Evolutionary conservation across 1,140 invertebrate species (phyloP).

Genomic region (Sitobion miscanthi): DNA sequence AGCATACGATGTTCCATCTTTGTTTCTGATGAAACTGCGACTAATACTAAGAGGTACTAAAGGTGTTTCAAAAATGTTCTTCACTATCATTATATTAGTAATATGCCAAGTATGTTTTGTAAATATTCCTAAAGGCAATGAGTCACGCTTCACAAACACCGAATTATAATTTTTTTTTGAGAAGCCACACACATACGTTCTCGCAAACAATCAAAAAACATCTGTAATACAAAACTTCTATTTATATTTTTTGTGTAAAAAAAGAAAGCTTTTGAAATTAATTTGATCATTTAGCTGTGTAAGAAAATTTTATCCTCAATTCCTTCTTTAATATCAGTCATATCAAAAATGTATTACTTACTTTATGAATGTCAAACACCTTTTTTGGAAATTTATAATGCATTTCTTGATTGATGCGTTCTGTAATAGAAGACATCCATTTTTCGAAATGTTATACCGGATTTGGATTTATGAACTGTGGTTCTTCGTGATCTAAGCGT

Average conservation of each 20-base stretch:
- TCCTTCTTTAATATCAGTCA: slow-evolving; percentile 34
- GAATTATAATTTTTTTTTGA: slow-evolving; percentile 65
- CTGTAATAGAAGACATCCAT: slow-evolving; percentile 78
- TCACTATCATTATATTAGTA: slow-evolving; percentile 75
- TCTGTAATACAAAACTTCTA: slow-evolving; percentile 62
- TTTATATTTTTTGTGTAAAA: background rate
- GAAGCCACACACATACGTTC: slow-evolving; percentile 72
- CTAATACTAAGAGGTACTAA: slow-evolving; percentile 72
- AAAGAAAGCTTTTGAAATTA: background rate
- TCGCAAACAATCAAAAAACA: slow-evolving; percentile 75
- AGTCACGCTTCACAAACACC: slow-evolving; percentile 69
- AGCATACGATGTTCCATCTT: slow-evolving; percentile 70
- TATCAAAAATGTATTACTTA: background rate
- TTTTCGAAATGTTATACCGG: slow-evolving; percentile 68
- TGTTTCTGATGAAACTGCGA: slow-evolving; percentile 73
- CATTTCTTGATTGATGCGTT: slow-evolving; percentile 81
- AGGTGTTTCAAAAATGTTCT: slow-evolving; percentile 78
- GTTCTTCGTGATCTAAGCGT: background rate
- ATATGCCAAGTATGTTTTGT: slow-evolving; percentile 79
- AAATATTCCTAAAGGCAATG: slow-evolving; percentile 73
- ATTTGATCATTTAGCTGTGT: background rate
- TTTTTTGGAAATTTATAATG: slow-evolving; percentile 78
- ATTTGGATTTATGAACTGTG: slow-evolving; percentile 56
- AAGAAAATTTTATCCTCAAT: background rate
- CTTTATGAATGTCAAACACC: slow-evolving; percentile 72